Evolutionary conservation across 2,888 invertebrate genomes (phyloP).

Genomic region (Gnatocerus cornutus): DNA sequence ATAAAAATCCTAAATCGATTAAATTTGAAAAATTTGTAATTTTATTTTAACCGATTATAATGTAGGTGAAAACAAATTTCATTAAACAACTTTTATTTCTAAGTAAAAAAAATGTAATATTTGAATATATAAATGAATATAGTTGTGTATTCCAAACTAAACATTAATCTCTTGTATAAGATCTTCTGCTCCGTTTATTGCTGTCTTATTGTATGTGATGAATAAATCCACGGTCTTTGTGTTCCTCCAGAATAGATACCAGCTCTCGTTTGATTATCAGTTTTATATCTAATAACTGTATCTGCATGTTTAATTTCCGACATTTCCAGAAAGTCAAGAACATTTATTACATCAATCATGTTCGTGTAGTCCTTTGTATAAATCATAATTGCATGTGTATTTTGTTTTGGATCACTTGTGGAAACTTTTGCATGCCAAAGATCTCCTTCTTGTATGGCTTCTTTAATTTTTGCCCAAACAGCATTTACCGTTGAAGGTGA

Average conservation of each 20-base stretch:
- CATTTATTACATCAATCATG: conserved; percentile 11
- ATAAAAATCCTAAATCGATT: no score
- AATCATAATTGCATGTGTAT: conserved; percentile 16
- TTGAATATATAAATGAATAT: no score
- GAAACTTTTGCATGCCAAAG: conserved; percentile 29
- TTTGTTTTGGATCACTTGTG: not conserved
- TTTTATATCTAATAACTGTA: conserved; percentile 19
- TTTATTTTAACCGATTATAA: no score
- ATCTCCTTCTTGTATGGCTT: conserved; percentile 11
- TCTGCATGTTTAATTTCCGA: conserved; percentile 5
- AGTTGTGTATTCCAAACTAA: no score
- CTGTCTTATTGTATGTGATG: conserved; percentile 5
- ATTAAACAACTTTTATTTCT: no score
- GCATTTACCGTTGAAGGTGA: not conserved
- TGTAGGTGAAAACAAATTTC: no score
- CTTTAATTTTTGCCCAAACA: conserved; percentile 22
- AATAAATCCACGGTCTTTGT: conserved; percentile 20
- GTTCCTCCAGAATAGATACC: conserved; percentile 10
- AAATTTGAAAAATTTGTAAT: no score
- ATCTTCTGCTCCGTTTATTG: not conserved
- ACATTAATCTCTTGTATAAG: not conserved
- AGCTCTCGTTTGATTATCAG: conserved; percentile 20
- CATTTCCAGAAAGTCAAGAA: conserved; percentile 8
- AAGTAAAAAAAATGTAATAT: no score
- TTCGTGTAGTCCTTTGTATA: conserved; percentile 20